Evolutionary conservation across 2,888 invertebrate species (phyloP), one percentile per base, ranked within the genome.

Genomic region (Limnephilus lunatus): DNA sequence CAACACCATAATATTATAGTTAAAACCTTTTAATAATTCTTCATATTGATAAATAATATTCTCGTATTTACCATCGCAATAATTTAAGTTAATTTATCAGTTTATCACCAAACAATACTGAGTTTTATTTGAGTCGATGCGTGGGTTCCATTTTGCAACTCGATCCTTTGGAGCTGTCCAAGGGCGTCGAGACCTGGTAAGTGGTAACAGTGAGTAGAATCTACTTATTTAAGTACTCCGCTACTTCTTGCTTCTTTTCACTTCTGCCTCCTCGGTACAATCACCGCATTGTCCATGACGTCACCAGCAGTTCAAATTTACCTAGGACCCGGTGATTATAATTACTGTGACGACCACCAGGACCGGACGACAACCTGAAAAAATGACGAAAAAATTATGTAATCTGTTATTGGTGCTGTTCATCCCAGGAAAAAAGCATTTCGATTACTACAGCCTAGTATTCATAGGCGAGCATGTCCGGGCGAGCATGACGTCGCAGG

Each of bases 281-380:
- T 39, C 85, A 86, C 39, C 30, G 39, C 48, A 86, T 86, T 86
- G 48, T 86, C 14, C 25, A n/a, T 48, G 85, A 85, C 44, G 85
- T 85, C 85, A 85, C 39, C n/a, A 39, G 68, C 30, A 11, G 85
- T 48, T 39, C 30, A 86, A 44, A 48, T 25, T 86, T 4, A 86
- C 44, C 85, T 86, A 30, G 48, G 30, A 14, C 48, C 48, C 12
- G 44, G 30, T 48, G n/a, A 86, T 35, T 11, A 32, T 68, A 25
- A 68, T 19, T 53, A 25, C 7, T 25, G 25, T 68, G 25, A 68
- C 68, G 9, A 68, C n/a, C 68, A n/a, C 9, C 25, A 25, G 68
- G 68, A 31, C 19, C 82, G 31, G 82, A 31, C 15, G 32, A 15
- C 82, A 32, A 19, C 35, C 83, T 12, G 39, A 39, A 39, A 39